Evolutionary conservation across 2,113 vertebrate species (phyloP), one percentile per base, ranked within the genome.

Genomic region (Labeo rohita): DNA sequence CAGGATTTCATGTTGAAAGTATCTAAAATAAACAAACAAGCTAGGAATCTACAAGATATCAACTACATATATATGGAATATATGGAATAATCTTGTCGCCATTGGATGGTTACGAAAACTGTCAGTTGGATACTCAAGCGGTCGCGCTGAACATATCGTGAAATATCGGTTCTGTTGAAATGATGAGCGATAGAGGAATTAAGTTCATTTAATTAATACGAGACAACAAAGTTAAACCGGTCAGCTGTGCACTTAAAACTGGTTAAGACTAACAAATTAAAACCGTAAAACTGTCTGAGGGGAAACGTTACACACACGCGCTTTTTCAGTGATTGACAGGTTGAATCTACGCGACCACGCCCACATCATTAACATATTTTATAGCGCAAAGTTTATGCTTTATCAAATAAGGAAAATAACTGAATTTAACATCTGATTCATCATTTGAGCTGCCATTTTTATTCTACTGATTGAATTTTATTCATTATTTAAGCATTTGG

Each of bases 281-380:
- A 39, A 28, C 28, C 28, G 39, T 39, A 39, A 81, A 66, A 45
- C 12, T 34, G 8, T 82, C 80, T 70, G 13, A 82, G 45, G 61
- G 10, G 18, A 82, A 2, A 50, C 2, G 8, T 8, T 23, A n/a
- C n/a, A 13, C 73, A 16, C 70, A 13, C 77, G 59, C 59, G 43
- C 59, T 5, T 43, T 80, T 21, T 47, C 6, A 21, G 10, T 80
- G 77, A 80, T 80, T 80, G 77, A 80, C 77, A 80, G 54, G 34
- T n/a, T 2, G 52, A 10, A 61, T 6, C 18, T 16, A 15, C 16
- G 13, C 45, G 52, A 23, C 79, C 56, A 80, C 79, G 43, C 79
- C 79, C 59, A 54, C 28, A 3, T 21, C 68, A 65, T 3, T 28
- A 28, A 28, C 28, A 28, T 28, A 28, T 28, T 28, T 28, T 2